Conservation (phyloP, 2,888 invertebrate genomes). For the Entomobrya multifasciata region DNA sequence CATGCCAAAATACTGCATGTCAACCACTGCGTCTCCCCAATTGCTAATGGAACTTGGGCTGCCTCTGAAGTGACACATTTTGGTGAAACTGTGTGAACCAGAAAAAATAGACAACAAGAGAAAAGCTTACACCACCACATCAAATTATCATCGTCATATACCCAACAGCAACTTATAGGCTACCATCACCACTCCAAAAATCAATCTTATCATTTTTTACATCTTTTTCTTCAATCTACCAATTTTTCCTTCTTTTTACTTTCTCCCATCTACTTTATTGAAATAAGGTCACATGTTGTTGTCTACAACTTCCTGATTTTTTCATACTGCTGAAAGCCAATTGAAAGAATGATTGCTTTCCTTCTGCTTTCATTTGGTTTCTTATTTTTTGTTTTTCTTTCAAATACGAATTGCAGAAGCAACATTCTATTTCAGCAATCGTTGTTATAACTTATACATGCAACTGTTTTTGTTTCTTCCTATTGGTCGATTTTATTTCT, state of each 20-base stretch:
- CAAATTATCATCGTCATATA: constrained; percentile 24
- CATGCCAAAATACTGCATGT: constrained; percentile 77
- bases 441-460: constrained; percentile 40
- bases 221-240: constrained; percentile 35
- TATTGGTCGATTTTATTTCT: background rate
- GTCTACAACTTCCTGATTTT: background rate
- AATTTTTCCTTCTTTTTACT: background rate
- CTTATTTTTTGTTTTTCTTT: background rate
- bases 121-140: constrained; percentile 29
- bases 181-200: background rate
- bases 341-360: constrained; percentile 59
- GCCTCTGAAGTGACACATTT: constrained; percentile 71
- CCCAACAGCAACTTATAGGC: too few relatives aligned
- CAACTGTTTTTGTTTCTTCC: constrained; percentile 1
- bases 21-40: constrained; percentile 76
- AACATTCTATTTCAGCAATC: constrained; percentile 17
- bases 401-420: too few relatives aligned
- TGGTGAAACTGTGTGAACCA: constrained; percentile 73
- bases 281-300: constrained; percentile 66
- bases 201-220: constrained; percentile 57
- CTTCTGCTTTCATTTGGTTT: constrained; percentile 39
- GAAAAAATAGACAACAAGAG: constrained; percentile 58
- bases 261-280: constrained; percentile 66
- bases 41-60: constrained; percentile 68
- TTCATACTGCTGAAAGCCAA: constrained; percentile 1